Evolutionary conservation across 2,797 vertebrate genomes (phyloP).

Genomic region (Channa striata): DNA sequence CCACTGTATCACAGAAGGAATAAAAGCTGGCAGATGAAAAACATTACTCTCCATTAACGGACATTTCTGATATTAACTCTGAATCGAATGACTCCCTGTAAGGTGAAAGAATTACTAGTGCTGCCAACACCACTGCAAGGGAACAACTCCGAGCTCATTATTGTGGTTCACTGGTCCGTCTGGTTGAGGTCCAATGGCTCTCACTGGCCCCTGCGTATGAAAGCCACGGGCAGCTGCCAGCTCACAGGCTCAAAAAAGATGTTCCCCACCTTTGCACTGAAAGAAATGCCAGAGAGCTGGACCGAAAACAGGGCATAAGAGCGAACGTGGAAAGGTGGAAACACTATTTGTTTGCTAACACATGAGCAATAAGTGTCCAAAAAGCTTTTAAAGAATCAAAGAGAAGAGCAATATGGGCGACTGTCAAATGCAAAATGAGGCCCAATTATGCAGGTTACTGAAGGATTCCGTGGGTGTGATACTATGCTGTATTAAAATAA

Average conservation of each 20-base stretch:
- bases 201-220: conserved; percentile 45
- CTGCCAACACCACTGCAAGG: conserved; percentile 43
- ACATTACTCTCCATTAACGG: conserved; percentile 12
- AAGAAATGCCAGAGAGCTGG: conserved; percentile 3
- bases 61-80: conserved; percentile 32
- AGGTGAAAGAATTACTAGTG: conserved; percentile 38
- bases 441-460: not conserved
- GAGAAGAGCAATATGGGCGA: not conserved
- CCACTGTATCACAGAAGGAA: conserved; percentile 1
- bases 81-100: conserved; percentile 29
- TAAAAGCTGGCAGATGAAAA: conserved; percentile 20
- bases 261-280: conserved; percentile 35
- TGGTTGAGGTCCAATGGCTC: conserved; percentile 64
- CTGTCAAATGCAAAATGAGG: not conserved
- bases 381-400: not conserved
- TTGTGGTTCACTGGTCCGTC: conserved; percentile 74
- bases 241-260: conserved; percentile 35
- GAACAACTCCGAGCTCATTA: conserved; percentile 67
- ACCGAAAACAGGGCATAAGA: not conserved
- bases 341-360: not conserved
- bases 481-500: no score
- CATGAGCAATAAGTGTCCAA: not conserved
- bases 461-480: not conserved
- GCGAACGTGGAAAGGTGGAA: not conserved
- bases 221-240: conserved; percentile 53